Evolutionary conservation across 2,888 invertebrate genomes (phyloP).

Genomic region (Epirrita christyi): DNA sequence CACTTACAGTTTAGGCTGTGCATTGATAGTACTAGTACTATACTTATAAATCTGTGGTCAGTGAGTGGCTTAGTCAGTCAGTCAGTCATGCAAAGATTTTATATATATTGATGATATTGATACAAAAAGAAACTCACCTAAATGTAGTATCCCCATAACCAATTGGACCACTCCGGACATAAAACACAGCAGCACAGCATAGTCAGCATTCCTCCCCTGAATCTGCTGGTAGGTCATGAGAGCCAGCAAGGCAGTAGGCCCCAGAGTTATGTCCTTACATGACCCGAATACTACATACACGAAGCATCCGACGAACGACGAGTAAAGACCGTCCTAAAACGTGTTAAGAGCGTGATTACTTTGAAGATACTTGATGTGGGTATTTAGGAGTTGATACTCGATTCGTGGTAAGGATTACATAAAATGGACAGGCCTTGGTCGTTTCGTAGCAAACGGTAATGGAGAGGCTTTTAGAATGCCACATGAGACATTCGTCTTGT

Average conservation of each 20-base stretch:
- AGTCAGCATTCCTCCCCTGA: conserved; percentile 88
- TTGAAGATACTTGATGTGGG: conserved; percentile 4
- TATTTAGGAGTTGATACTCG: conserved; percentile 3
- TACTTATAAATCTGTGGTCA: too few species aligned
- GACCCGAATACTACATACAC: conserved; percentile 96
- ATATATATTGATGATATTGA: too few species aligned
- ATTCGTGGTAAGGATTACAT: background rate
- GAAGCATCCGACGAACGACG: conserved; percentile 97
- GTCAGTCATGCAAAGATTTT: too few species aligned
- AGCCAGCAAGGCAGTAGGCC: conserved; percentile 97
- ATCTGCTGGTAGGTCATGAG: conserved; percentile 94
- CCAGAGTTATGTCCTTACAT: conserved; percentile 93
- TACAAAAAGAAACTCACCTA: conserved; percentile 84
- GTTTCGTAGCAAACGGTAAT: conserved; percentile 1
- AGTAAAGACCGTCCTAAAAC: conserved; percentile 95
- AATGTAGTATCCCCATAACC: conserved; percentile 91
- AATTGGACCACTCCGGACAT: conserved; percentile 92
- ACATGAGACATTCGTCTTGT: background rate
- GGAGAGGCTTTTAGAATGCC: background rate
- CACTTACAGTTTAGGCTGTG: too few species aligned
- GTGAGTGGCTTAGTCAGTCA: too few species aligned
- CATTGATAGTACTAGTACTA: too few species aligned
- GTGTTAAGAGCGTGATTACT: conserved; percentile 23
- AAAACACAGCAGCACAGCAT: conserved; percentile 93
- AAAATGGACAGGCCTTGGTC: background rate